Evolutionary conservation across 2,888 invertebrate genomes (phyloP).

Genomic region (Calliphora vomitoria): DNA sequence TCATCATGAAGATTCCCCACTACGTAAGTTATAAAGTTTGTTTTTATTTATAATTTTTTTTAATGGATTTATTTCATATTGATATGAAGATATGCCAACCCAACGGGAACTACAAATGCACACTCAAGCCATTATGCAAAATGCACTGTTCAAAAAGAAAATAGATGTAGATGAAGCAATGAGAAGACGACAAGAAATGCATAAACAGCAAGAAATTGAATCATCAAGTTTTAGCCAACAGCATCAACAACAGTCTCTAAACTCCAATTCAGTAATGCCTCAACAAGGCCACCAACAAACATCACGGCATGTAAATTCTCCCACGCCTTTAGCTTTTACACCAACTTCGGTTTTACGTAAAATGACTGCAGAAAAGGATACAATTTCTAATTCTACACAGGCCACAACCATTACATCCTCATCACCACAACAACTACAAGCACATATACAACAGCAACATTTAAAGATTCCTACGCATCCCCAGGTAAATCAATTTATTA

Average conservation of each 20-base stretch:
- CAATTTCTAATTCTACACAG: conserved; percentile 75
- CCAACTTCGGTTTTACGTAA: conserved; percentile 97
- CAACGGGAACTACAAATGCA: conserved; percentile 93
- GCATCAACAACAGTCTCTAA: conserved; percentile 40
- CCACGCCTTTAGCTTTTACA: conserved; percentile 93
- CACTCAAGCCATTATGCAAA: conserved; percentile 94
- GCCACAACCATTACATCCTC: conserved; percentile 61
- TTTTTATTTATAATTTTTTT: not conserved
- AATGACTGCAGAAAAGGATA: conserved; percentile 96
- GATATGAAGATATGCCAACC: conserved; percentile 84
- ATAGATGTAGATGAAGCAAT: conserved; percentile 89
- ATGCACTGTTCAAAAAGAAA: conserved; percentile 94
- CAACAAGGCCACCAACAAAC: conserved; percentile 73
- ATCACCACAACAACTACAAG: conserved; percentile 68
- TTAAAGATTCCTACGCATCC: conserved; percentile 46
- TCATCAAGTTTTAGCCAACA: conserved; percentile 33
- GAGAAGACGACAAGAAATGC: conserved; percentile 90
- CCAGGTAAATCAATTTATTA: conserved; percentile 64
- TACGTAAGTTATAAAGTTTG: conserved; percentile 19
- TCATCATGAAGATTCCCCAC: conserved; percentile 38
- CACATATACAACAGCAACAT: conserved; percentile 56
- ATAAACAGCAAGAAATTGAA: conserved; percentile 75
- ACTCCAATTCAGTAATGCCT: conserved; percentile 22
- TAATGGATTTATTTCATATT: not conserved
- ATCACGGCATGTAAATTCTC: conserved; percentile 84